phyloP scores from a whole-genome alignment of 2,113 vertebrate genomes.

The Ciconia maguari region DNA sequence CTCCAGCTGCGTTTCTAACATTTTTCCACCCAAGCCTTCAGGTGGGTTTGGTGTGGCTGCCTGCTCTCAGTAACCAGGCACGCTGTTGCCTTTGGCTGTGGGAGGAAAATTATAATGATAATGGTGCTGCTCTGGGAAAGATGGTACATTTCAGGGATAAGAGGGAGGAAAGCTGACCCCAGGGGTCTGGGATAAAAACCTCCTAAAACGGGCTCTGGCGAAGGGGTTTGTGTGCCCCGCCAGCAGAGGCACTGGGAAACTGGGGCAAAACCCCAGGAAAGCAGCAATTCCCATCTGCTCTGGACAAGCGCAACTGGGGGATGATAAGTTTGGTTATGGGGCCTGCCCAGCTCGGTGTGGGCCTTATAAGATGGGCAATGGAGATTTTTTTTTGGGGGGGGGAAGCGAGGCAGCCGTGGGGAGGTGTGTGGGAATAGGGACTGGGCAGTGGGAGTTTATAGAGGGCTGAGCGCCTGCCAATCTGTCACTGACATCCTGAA shows the following conservation, averaged over 20 bases:
- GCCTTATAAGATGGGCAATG: background rate
- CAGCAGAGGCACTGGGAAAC: background rate
- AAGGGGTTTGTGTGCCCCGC: background rate
- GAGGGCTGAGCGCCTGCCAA: background rate
- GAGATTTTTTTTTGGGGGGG: accelerated
- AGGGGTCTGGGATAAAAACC: background rate
- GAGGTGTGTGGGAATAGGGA: background rate
- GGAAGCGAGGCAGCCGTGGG: accelerated
- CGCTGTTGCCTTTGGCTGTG: background rate
- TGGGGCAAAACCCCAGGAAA: background rate
- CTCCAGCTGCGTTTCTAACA: background rate
- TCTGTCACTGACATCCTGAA: background rate
- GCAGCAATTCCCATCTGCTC: background rate
- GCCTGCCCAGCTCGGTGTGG: accelerated
- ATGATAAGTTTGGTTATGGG: background rate
- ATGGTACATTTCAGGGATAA: background rate
- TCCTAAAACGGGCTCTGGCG: background rate
- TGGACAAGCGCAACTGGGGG: accelerated
- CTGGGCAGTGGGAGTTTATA: background rate
- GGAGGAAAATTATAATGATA: background rate
- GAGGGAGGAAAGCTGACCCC: background rate
- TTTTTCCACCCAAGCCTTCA: background rate
- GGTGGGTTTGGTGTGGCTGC: background rate
- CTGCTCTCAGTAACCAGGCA: background rate
- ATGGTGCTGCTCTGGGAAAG: background rate